Conservation (phyloP, 2,888 invertebrate species). For the Trileptium ribeirensis region DNA sequence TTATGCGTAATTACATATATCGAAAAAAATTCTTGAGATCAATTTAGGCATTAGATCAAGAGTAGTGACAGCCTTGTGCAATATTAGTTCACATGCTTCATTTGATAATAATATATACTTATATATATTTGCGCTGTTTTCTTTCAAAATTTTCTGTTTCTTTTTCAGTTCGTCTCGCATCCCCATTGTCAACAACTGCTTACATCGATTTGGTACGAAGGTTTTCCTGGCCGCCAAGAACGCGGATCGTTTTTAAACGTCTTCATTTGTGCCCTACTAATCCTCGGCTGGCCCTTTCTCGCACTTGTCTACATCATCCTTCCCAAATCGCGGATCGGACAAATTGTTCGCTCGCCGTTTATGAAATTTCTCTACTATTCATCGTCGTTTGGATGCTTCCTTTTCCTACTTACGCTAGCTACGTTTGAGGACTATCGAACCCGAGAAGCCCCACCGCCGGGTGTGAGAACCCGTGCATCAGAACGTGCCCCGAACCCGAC, state of each 20-base stretch:
- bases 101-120: too few species aligned
- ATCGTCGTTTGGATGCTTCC: conserved; percentile 58
- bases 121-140: too few species aligned
- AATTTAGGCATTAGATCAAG: too few species aligned
- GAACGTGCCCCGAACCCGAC: conserved; percentile 56
- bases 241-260: conserved; percentile 55
- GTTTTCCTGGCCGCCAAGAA: conserved; percentile 56
- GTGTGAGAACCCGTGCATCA: conserved; percentile 46
- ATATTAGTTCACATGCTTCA: too few species aligned
- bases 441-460: conserved; percentile 40
- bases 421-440: conserved; percentile 46
- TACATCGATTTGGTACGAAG: conserved; percentile 59
- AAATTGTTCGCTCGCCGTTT: conserved; percentile 57
- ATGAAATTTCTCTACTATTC: conserved; percentile 60
- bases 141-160: too few species aligned
- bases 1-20: too few species aligned
- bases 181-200: conserved; percentile 59
- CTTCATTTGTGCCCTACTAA: conserved; percentile 55
- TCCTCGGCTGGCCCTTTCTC: conserved; percentile 56
- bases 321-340: conserved; percentile 56
- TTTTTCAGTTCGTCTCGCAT: conserved; percentile 58
- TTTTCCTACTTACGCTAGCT: conserved; percentile 56
- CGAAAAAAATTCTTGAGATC: too few species aligned
- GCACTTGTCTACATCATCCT: conserved; percentile 45
- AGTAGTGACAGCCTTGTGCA: too few species aligned